These are phyloP conservation scores for Cuniculus paca DNA, from an alignment of 2,797 vertebrate species.

Conservation along the genomic window DNA sequence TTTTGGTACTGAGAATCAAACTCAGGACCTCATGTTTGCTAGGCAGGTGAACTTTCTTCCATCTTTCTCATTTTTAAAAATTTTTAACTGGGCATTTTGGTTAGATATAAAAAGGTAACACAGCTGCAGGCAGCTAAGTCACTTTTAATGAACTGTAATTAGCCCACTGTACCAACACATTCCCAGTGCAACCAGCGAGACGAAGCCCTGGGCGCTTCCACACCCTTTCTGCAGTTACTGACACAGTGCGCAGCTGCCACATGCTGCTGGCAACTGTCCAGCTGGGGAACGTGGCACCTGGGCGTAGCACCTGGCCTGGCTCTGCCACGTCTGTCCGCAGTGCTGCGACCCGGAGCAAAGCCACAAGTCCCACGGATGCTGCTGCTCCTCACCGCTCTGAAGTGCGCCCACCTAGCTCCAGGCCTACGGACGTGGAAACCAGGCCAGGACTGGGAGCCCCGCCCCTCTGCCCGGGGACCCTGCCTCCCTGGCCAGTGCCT, in stretches of 20 bases:
- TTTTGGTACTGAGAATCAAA: too few relatives aligned
- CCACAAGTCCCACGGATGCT: too few relatives aligned
- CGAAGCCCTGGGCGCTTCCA: neutral
- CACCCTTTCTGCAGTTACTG: neutral
- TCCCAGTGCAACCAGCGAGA: neutral
- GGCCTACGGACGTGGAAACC: neutral
- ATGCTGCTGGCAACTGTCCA: neutral
- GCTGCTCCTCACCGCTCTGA: too few relatives aligned
- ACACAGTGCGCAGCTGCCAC: neutral
- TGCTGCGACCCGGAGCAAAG: accelerated
- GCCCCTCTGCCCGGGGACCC: neutral
- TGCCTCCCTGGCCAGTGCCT: neutral
- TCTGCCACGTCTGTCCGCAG: neutral
- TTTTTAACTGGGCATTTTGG: neutral
- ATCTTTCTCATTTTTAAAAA: neutral
- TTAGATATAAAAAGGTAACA: neutral
- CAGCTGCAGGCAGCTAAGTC: neutral
- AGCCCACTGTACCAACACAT: neutral
- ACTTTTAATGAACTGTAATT: too few relatives aligned
- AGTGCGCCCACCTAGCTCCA: neutral
- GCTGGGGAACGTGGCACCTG: too few relatives aligned
- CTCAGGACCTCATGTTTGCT: too few relatives aligned
- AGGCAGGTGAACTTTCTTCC: neutral
- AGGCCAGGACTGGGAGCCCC: neutral
- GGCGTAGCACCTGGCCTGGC: too few relatives aligned